A percentile compares a stretch with the other conserved stretches of the same genome.
Evolutionary conservation across 2,113 vertebrate species (phyloP).

Genomic region (Trinectes maculatus): DNA sequence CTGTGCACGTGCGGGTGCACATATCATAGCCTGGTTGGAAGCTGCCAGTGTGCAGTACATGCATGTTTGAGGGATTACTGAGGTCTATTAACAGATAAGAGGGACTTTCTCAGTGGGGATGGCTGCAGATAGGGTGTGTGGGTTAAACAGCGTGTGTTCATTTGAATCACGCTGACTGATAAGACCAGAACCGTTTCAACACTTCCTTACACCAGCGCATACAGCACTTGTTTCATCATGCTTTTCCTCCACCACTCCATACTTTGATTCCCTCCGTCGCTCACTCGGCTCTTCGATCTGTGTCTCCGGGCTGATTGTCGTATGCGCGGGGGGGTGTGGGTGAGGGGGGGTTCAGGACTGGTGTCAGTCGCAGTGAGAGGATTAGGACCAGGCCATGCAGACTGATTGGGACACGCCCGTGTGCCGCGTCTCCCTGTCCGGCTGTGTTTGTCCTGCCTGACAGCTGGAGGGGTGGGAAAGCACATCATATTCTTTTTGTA

Average conservation of each 20-base stretch:
- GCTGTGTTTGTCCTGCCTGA: constrained; percentile 54
- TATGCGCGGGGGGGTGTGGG: neutral
- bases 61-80: constrained; percentile 69
- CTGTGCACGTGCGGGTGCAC: no score
- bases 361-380: constrained; percentile 57
- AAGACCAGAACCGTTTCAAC: constrained; percentile 45
- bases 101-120: constrained; percentile 66
- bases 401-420: constrained; percentile 40
- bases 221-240: constrained; percentile 40
- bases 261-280: constrained; percentile 2
- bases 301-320: constrained; percentile 35
- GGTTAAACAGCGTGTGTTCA: constrained; percentile 62
- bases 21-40: no score
- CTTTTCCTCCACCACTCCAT: constrained; percentile 1
- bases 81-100: constrained; percentile 75
- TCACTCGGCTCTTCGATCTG: constrained; percentile 3
- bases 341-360: constrained; percentile 8
- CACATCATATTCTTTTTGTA: constrained; percentile 14
- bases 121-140: constrained; percentile 60
- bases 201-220: constrained; percentile 11
- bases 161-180: constrained; percentile 67
- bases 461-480: constrained; percentile 38
- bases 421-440: constrained; percentile 34
- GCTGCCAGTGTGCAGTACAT: constrained; percentile 36
- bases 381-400: constrained; percentile 60